phyloP scores from a whole-genome alignment of 2,113 vertebrate genomes.

The Hypanus sabinus region DNA sequence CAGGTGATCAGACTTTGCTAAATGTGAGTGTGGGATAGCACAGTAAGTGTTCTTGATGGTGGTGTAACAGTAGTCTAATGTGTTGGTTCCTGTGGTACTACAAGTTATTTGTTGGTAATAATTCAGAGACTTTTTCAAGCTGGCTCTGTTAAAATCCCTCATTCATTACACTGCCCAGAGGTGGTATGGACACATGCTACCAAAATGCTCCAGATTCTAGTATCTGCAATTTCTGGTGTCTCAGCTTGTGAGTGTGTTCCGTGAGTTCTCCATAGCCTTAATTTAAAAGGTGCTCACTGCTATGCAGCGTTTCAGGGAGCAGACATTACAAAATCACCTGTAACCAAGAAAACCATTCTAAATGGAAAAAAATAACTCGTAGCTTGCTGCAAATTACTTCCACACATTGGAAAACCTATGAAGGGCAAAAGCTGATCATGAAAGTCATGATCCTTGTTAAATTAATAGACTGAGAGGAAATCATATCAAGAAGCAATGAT shows the following conservation, averaged over 20 bases:
- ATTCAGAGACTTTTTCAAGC: no score
- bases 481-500: not conserved
- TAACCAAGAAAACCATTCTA: not conserved
- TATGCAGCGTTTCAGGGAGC: not conserved
- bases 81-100: no score
- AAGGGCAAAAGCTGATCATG: not conserved
- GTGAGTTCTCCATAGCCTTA: not conserved
- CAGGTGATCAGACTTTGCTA: no score
- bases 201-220: no score
- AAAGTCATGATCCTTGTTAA: not conserved
- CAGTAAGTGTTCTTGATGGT: no score
- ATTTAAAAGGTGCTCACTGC: no score
- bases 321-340: not conserved
- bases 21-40: no score
- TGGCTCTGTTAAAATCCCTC: no score
- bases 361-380: not conserved
- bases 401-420: not conserved
- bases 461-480: not conserved
- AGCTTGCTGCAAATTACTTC: not conserved
- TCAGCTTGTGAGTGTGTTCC: not conserved
- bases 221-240: not conserved
- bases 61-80: no score
- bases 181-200: no score
- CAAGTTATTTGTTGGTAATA: no score
- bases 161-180: no score